Evolutionary conservation across 2,113 vertebrate genomes (phyloP).

Genomic region (Bubalus kerabau): DNA sequence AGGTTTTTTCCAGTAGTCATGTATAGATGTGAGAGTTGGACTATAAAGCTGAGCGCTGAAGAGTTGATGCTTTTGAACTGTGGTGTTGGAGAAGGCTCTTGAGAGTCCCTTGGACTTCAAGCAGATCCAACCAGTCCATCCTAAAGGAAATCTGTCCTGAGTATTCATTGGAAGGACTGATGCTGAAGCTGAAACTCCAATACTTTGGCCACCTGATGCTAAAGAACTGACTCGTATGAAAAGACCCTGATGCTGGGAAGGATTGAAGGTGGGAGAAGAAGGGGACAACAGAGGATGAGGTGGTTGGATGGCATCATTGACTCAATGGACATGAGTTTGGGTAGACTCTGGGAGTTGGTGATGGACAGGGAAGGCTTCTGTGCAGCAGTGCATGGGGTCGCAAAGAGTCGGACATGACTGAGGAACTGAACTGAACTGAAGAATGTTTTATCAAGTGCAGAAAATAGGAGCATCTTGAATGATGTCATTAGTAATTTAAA

Average conservation of each 20-base stretch:
- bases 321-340: not conserved
- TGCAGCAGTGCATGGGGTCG: not conserved
- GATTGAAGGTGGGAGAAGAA: not conserved
- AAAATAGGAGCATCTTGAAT: not conserved
- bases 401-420: not conserved
- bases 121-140: not conserved
- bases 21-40: not conserved
- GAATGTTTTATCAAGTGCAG: not conserved
- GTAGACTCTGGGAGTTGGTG: not conserved
- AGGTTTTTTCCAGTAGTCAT: not conserved
- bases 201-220: not conserved
- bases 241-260: not conserved
- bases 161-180: not conserved
- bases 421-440: not conserved
- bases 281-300: not conserved
- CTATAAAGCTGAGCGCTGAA: fast-evolving
- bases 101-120: not conserved
- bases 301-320: not conserved
- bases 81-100: not conserved
- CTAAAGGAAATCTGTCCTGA: not conserved
- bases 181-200: not conserved
- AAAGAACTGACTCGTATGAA: not conserved
- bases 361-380: not conserved
- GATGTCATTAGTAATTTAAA: not conserved
- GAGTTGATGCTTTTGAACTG: not conserved